Evolutionary conservation across 1,140 invertebrate genomes (phyloP).

Genomic region (Drosophila jambulina): DNA sequence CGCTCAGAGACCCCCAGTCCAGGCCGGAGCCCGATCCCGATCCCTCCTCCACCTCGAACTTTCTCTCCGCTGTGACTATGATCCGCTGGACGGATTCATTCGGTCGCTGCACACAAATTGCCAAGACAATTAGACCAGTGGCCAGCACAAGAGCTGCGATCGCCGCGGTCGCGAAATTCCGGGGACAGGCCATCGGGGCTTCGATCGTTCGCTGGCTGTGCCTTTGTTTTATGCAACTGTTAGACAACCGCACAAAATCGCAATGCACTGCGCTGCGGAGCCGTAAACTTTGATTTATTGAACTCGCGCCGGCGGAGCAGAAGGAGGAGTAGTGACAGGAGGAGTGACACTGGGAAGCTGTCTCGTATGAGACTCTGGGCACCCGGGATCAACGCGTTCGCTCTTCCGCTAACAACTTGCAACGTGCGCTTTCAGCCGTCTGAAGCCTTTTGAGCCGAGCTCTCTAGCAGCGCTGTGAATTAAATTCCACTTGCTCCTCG

Average conservation of each 20-base stretch:
- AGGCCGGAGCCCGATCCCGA: not conserved
- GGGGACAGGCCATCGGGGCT: slow-evolving; percentile 55
- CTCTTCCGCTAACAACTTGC: slow-evolving; percentile 30
- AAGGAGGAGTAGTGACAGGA: slow-evolving; percentile 1
- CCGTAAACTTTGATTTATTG: slow-evolving; percentile 73
- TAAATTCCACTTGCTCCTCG: slow-evolving; percentile 47
- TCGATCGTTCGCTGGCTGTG: not conserved
- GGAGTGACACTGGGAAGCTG: slow-evolving; percentile 24
- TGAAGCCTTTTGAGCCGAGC: slow-evolving; percentile 50
- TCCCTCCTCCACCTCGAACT: slow-evolving; percentile 11
- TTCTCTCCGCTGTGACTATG: slow-evolving; percentile 47
- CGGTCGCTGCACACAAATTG: slow-evolving; percentile 58
- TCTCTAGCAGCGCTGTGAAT: slow-evolving; percentile 40
- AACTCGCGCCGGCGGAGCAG: slow-evolving; percentile 18
- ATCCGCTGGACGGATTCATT: slow-evolving; percentile 47
- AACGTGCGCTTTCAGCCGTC: slow-evolving; percentile 57
- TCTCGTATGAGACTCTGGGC: slow-evolving; percentile 19
- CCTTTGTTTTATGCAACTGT: slow-evolving; percentile 50
- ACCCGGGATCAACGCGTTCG: slow-evolving; percentile 21
- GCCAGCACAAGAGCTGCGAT: slow-evolving; percentile 48
- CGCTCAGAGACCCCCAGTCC: slow-evolving; percentile 8
- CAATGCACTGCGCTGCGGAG: slow-evolving; percentile 26
- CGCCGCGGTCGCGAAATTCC: slow-evolving; percentile 38
- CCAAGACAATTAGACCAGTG: slow-evolving; percentile 65
- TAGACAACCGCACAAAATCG: slow-evolving; percentile 34